Conservation (phyloP, 2,797 vertebrate genomes). For the Erpetoichthys calabaricus region DNA sequence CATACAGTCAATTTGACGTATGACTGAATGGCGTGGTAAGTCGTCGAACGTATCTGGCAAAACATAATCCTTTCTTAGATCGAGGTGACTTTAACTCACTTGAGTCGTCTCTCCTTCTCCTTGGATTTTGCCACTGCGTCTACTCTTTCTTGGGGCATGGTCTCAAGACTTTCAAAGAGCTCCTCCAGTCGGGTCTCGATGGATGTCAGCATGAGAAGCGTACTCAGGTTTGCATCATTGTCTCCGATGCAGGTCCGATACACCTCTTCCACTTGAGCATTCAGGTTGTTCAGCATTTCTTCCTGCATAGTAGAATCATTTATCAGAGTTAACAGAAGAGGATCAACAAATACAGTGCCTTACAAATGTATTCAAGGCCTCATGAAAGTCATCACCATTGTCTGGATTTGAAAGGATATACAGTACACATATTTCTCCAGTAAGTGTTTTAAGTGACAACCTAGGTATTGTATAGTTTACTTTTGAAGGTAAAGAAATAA, state of each 20-base stretch:
- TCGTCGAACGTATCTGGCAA: too few relatives aligned
- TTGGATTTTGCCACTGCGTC: conserved; percentile 57
- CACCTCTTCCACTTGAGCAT: conserved; percentile 63
- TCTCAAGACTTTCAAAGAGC: conserved; percentile 62
- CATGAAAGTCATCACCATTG: too few relatives aligned
- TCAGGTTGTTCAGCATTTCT: conserved; percentile 48
- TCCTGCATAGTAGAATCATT: conserved; percentile 40
- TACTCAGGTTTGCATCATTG: conserved; percentile 48
- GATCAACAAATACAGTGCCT: too few relatives aligned
- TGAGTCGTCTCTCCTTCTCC: conserved; percentile 59
- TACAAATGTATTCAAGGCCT: too few relatives aligned
- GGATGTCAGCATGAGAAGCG: conserved; percentile 61
- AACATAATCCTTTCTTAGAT: too few relatives aligned
- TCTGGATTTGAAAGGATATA: too few relatives aligned
- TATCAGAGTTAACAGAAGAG: background rate
- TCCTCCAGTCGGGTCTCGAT: conserved; percentile 61
- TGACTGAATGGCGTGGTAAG: too few relatives aligned
- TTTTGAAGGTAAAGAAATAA: too few relatives aligned
- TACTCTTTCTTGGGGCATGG: conserved; percentile 46
- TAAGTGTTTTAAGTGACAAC: too few relatives aligned
- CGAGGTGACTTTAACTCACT: conserved; percentile 32
- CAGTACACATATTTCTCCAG: too few relatives aligned
- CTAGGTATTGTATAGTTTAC: too few relatives aligned
- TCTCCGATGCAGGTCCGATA: conserved; percentile 58
- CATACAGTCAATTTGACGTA: too few relatives aligned